Evolutionary conservation across 2,888 invertebrate genomes (phyloP).

Genomic region (Xylota segnis): DNA sequence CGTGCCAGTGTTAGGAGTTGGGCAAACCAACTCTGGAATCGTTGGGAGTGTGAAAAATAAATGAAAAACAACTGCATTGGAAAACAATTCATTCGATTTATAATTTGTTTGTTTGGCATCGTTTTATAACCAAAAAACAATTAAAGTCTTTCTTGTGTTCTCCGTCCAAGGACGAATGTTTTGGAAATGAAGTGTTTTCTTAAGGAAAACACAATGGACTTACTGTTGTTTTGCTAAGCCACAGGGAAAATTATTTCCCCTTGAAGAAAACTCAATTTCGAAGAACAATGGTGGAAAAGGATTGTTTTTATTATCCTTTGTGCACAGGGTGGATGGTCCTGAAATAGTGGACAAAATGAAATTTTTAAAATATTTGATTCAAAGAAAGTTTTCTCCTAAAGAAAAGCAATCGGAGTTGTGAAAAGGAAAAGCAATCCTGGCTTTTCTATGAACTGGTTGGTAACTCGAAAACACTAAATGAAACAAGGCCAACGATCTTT

Average conservation of each 20-base stretch:
- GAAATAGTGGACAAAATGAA: not conserved
- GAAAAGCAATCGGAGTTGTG: too few species aligned
- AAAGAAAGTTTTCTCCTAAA: too few species aligned
- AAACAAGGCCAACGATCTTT: too few species aligned
- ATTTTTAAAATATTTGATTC: not conserved
- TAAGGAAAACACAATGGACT: not conserved
- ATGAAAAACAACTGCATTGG: constrained; percentile 42
- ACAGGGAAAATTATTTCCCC: constrained; percentile 35
- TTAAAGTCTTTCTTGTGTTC: constrained; percentile 26
- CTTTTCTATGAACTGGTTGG: too few species aligned
- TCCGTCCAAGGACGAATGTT: not conserved
- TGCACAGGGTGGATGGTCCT: not conserved
- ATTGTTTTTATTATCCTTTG: constrained; percentile 48
- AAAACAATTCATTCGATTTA: constrained; percentile 54
- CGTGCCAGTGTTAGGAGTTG: not conserved
- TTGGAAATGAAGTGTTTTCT: not conserved
- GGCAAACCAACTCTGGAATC: not conserved
- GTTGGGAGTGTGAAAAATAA: not conserved
- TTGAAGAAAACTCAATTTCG: constrained; percentile 39
- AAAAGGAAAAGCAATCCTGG: too few species aligned
- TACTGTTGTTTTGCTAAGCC: constrained; percentile 9
- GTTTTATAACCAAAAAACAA: constrained; percentile 33
- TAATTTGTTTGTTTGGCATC: constrained; percentile 20
- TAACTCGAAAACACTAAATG: too few species aligned
- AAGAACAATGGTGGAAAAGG: constrained; percentile 38